Percentiles rank a stretch among this genome's conserved stretches.
Evolutionary conservation across 2,888 invertebrate species (phyloP).

Genomic region (Caenorhabditis drosophilae): DNA sequence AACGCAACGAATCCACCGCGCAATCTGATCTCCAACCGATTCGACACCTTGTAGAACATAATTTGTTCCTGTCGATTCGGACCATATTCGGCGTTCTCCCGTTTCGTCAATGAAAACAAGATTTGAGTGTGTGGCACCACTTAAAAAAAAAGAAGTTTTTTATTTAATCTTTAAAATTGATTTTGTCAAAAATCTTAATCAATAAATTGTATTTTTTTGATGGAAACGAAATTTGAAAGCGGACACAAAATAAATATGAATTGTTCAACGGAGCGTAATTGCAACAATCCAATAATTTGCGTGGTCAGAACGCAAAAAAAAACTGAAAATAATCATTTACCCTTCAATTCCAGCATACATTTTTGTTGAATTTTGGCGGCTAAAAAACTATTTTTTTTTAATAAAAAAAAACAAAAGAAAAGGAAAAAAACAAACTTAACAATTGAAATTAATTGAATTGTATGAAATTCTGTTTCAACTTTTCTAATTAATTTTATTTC

Average conservation of each 20-base stretch:
- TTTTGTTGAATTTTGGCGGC: background rate
- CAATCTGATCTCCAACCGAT: slow-evolving; percentile 26
- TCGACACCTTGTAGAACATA: slow-evolving; percentile 51
- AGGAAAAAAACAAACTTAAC: background rate
- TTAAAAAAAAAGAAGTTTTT: slow-evolving; percentile 12
- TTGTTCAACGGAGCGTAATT: too few relatives aligned
- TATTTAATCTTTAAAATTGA: background rate
- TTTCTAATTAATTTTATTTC: slow-evolving; percentile 7
- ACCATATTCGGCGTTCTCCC: slow-evolving; percentile 15
- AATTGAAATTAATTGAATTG: slow-evolving; percentile 2
- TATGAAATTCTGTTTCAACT: slow-evolving; percentile 17
- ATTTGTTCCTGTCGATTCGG: slow-evolving; percentile 42
- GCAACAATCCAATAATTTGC: too few relatives aligned
- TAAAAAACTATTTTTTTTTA: too few relatives aligned
- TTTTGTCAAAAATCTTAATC: slow-evolving; percentile 2
- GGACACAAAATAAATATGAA: too few relatives aligned
- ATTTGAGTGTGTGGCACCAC: slow-evolving; percentile 61
- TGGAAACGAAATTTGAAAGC: too few relatives aligned
- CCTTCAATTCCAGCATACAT: slow-evolving; percentile 63
- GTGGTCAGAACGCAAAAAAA: too few relatives aligned
- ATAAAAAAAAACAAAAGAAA: background rate
- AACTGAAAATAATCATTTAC: slow-evolving; percentile 18
- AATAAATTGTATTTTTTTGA: too few relatives aligned
- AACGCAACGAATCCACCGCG: slow-evolving; percentile 31
- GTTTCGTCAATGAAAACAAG: slow-evolving; percentile 49